Base-by-base conservation (phyloP, 1,140 invertebrate genomes). In the Acromyrmex charruanus region DNA sequence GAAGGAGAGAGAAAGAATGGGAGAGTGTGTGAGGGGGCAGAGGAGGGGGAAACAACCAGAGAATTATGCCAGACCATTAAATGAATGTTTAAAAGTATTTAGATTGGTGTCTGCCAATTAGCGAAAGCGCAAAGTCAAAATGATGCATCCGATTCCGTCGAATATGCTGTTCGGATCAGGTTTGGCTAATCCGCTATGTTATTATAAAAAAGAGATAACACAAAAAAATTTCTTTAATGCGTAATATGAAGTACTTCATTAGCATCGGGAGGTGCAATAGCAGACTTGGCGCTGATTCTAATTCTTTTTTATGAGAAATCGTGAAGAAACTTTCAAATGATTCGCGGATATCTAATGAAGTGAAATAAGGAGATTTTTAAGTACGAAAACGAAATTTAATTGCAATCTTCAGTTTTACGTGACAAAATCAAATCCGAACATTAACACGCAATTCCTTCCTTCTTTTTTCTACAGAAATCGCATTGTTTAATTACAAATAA, bases 11-110 rank as follows among this genome's bases (percentile, higher is more conserved):
- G 25, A 44, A 51, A 82, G 61, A 44, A 18, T 71, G 21, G 44
- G 35, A 69, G 35, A 58, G 35, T 7, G 9, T 44, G 39, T 44
- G 39, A 1, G 0, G 0, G 18, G 14, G 39, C 7, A 44, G 39
- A 44, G 49, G 14, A 51, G 14, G 14, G 3, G 12, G 58, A n/a
- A 55, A 18, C 55, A 66, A 44, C 18, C 6, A 18, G 21, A 9
- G 55, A 72, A 90, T 90, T 88, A 77, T 85, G 68, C 7, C 58
- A 72, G 58, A 65, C 63, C 85, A 49, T 89, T 90, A 88, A 90
- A 82, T 58, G 75, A 85, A 86, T 65, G 71, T 71, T 88, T 85
- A 85, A 89, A 87, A 79, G 28, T 77, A 58, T 59, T 90, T 88
- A 77, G 81, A 86, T 82, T 59, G 55, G 49, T 66, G 81, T 77